Evolutionary conservation across 1,140 invertebrate species (phyloP).

Genomic region (Dolichoris vasculosae): DNA sequence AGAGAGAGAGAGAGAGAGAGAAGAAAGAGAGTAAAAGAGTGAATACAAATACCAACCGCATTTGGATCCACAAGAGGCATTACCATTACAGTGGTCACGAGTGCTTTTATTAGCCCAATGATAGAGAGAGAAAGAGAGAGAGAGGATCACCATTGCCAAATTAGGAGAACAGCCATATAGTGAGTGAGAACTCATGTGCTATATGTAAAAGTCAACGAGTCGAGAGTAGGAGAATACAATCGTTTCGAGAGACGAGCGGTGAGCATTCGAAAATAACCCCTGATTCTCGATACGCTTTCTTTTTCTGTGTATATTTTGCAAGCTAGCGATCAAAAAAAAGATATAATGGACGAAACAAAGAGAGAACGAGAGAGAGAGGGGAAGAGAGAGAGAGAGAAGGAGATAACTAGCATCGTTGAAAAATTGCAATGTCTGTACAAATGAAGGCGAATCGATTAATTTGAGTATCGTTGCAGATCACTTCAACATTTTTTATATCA

Average conservation of each 20-base stretch:
- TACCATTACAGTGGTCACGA: background rate
- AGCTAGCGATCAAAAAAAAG: background rate
- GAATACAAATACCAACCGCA: background rate
- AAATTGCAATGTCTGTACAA: background rate
- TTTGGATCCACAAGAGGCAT: background rate
- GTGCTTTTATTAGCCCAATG: slow-evolving; percentile 25
- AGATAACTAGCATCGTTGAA: background rate
- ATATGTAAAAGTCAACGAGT: background rate
- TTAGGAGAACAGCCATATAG: background rate
- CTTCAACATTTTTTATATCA: background rate
- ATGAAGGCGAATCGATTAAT: background rate
- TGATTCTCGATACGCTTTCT: background rate
- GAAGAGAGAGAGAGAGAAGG: background rate
- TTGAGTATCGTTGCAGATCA: background rate
- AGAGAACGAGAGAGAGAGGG: background rate
- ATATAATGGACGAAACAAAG: background rate
- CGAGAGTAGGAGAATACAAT: background rate
- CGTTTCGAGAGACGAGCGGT: background rate
- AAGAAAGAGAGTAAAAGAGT: background rate
- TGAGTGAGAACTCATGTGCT: background rate
- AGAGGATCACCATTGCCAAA: background rate
- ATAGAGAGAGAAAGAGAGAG: background rate
- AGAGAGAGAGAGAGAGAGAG: background rate
- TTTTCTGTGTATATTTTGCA: background rate
- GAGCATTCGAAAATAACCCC: background rate